phyloP scores from a whole-genome alignment of 2,113 vertebrate species.

The Spilogale gracilis region DNA sequence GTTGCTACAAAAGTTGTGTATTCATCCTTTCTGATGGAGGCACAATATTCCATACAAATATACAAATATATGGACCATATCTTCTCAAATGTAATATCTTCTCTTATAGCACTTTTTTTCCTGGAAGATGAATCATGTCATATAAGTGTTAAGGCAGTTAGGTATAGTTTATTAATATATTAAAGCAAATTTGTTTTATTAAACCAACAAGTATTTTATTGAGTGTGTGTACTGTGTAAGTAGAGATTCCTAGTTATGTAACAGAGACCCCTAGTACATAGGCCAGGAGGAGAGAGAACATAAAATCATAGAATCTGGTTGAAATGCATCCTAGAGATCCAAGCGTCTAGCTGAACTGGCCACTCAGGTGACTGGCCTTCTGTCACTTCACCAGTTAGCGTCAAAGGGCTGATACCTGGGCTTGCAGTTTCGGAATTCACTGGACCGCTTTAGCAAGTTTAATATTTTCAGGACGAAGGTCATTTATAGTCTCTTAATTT shows the following conservation, averaged over 20 bases:
- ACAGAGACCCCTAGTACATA: neutral
- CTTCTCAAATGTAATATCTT: neutral
- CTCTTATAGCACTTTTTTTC: neutral
- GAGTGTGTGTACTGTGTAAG: neutral
- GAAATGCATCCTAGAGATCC: neutral
- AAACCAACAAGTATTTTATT: slow-evolving; percentile 29
- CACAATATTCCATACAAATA: no score
- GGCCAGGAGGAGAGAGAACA: neutral
- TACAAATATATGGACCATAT: no score
- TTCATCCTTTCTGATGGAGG: no score
- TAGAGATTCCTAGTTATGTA: neutral
- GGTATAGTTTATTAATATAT: slow-evolving; percentile 35
- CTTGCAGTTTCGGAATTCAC: slow-evolving; percentile 36
- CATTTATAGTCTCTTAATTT: slow-evolving; percentile 27
- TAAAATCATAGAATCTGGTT: neutral
- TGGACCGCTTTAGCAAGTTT: slow-evolving; percentile 5
- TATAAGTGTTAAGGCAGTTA: neutral
- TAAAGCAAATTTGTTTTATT: slow-evolving; percentile 9
- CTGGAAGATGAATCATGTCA: neutral
- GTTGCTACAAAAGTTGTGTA: no score
- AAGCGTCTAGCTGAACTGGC: neutral
- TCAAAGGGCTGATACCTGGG: neutral
- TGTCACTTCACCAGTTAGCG: slow-evolving; percentile 13
- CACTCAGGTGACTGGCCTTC: neutral
- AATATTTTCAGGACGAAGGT: slow-evolving; percentile 50